Conservation (phyloP, 2,888 invertebrate genomes). For the Hofmannophila pseudospretella region DNA sequence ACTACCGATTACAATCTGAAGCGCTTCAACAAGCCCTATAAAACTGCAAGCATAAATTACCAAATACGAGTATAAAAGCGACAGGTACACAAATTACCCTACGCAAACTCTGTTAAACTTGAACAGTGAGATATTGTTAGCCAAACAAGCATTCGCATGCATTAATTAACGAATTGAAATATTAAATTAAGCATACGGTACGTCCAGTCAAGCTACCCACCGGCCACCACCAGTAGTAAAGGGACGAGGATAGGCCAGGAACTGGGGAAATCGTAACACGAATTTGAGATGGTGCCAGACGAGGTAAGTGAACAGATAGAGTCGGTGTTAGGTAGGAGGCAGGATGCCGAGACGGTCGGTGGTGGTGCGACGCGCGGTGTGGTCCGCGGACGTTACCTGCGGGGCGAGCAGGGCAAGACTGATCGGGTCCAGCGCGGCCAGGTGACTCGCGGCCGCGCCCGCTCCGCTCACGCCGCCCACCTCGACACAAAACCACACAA, state of each 20-base stretch:
- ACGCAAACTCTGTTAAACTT: slow-evolving; percentile 5
- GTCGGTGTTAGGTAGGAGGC: slow-evolving; percentile 4
- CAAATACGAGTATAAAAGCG: slow-evolving; percentile 7
- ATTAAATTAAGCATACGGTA: slow-evolving; percentile 60
- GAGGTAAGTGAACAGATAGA: neutral
- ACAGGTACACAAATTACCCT: slow-evolving; percentile 6
- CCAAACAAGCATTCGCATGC: slow-evolving; percentile 64
- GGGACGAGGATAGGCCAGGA: slow-evolving; percentile 31
- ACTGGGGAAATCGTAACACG: slow-evolving; percentile 16
- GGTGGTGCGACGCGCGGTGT: slow-evolving; percentile 39
- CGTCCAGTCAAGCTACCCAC: slow-evolving; percentile 60
- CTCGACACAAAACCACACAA: slow-evolving; percentile 79
- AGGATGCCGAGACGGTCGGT: slow-evolving; percentile 14
- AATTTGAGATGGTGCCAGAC: slow-evolving; percentile 11
- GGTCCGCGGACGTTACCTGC: slow-evolving; percentile 56
- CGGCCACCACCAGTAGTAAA: slow-evolving; percentile 57
- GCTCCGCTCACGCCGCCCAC: slow-evolving; percentile 78
- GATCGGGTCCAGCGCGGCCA: slow-evolving; percentile 77
- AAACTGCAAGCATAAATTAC: slow-evolving; percentile 10
- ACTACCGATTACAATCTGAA: neutral
- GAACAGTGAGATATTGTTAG: slow-evolving; percentile 28
- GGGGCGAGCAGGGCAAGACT: slow-evolving; percentile 75
- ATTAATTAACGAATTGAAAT: slow-evolving; percentile 43
- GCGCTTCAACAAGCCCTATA: slow-evolving; percentile 9
- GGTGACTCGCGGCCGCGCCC: slow-evolving; percentile 75